Conservation (phyloP, 2,888 invertebrate genomes). For the Microctonus hyperodae region DNA sequence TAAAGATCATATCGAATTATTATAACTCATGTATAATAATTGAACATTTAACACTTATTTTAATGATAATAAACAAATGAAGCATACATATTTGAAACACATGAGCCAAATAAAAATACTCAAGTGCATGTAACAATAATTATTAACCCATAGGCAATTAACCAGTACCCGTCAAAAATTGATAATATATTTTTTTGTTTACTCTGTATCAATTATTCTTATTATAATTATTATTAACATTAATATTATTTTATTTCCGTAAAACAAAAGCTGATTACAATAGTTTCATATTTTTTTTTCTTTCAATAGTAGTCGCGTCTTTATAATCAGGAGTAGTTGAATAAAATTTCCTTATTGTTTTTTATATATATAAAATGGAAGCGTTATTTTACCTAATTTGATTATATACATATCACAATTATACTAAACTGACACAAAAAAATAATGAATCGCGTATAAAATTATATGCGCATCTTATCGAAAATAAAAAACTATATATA, state of each 20-base stretch:
- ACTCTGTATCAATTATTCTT: too few relatives aligned
- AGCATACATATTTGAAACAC: not conserved
- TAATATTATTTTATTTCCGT: slow-evolving; percentile 1
- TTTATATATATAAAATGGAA: not conserved
- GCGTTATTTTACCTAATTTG: slow-evolving; percentile 52
- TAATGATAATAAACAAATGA: slow-evolving; percentile 3
- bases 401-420: slow-evolving; percentile 46
- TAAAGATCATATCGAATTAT: not conserved
- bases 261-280: slow-evolving; percentile 17
- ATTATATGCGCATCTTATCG: not conserved
- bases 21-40: not conserved
- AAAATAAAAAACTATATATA: not conserved
- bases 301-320: not conserved
- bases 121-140: slow-evolving; percentile 30
- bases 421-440: slow-evolving; percentile 36
- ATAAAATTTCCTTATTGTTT: not conserved
- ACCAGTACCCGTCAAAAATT: slow-evolving; percentile 30
- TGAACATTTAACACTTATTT: slow-evolving; percentile 3
- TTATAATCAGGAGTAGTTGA: not conserved
- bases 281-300: slow-evolving; percentile 19
- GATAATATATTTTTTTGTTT: not conserved
- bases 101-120: not conserved
- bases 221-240: not conserved
- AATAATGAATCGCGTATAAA: not conserved
- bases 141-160: slow-evolving; percentile 28